Evolutionary conservation across 2,888 invertebrate genomes (phyloP).

Genomic region (Antheraea yamamai): DNA sequence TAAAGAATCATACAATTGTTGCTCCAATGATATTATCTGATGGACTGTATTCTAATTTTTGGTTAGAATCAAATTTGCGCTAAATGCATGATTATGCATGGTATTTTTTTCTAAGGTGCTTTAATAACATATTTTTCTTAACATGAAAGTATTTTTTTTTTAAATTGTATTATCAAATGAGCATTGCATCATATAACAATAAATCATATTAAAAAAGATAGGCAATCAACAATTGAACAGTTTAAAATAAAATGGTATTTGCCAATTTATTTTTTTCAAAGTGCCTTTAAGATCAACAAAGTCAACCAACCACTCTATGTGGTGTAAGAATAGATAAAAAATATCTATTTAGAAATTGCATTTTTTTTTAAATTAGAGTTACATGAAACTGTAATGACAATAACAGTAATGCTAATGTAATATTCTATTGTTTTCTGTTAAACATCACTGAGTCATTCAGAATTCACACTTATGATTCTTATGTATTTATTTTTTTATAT

Average conservation of each 20-base stretch:
- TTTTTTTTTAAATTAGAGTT: no score
- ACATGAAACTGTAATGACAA: no score
- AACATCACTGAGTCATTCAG: neutral
- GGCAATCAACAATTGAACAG: no score
- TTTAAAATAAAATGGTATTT: neutral
- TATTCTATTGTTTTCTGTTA: neutral
- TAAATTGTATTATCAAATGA: neutral
- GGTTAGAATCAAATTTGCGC: constrained; percentile 78
- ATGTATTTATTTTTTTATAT: neutral
- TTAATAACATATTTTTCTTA: constrained; percentile 17
- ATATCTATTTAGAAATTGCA: neutral
- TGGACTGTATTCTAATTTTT: constrained; percentile 96
- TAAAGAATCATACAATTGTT: constrained; percentile 84
- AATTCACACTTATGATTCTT: neutral
- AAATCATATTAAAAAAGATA: neutral
- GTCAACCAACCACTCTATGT: neutral
- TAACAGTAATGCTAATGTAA: no score
- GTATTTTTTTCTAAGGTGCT: constrained; percentile 29
- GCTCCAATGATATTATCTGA: constrained; percentile 94
- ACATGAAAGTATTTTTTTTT: neutral
- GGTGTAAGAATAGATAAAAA: neutral
- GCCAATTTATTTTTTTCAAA: neutral
- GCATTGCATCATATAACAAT: neutral
- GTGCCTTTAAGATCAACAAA: neutral
- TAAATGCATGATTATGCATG: constrained; percentile 38